phyloP scores from a whole-genome alignment of 2,797 vertebrate genomes.

The Aplochiton taeniatus region DNA sequence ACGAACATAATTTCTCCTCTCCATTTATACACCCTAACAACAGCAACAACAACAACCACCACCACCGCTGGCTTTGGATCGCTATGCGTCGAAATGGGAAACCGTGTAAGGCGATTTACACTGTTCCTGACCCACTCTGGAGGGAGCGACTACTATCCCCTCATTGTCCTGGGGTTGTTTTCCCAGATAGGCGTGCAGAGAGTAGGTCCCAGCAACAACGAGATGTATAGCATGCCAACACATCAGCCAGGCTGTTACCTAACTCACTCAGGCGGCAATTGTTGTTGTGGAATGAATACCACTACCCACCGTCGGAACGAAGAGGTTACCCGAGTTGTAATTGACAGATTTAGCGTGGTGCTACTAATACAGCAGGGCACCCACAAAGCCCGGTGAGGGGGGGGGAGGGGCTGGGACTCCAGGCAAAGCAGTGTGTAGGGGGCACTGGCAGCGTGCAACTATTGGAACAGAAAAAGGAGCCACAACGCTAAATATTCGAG shows the following conservation, averaged over 20 bases:
- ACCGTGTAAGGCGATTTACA: conserved; percentile 28
- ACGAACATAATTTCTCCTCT: neutral
- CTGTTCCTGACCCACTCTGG: conserved; percentile 2
- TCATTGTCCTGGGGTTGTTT: conserved; percentile 27
- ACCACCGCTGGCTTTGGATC: conserved; percentile 5
- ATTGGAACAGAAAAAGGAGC: too few species aligned
- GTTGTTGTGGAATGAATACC: neutral
- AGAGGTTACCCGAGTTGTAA: too few species aligned
- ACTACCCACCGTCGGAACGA: too few species aligned
- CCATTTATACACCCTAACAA: neutral
- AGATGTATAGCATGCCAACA: neutral
- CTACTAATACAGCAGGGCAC: neutral
- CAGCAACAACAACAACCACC: conserved; percentile 9
- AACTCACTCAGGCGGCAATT: conserved; percentile 47
- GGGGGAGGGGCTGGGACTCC: too few species aligned
- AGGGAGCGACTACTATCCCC: conserved; percentile 20
- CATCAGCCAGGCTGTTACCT: conserved; percentile 52
- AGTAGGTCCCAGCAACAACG: conserved; percentile 11
- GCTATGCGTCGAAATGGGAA: conserved; percentile 22
- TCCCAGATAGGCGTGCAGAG: conserved; percentile 29
- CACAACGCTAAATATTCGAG: too few species aligned
- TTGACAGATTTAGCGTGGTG: too few species aligned
- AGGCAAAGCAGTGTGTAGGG: too few species aligned
- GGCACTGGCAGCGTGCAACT: too few species aligned
- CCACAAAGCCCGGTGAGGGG: neutral